Evolutionary conservation across 2,797 vertebrate genomes (phyloP), one percentile per base, ranked within the genome.

Genomic region (Holocentrus rufus): DNA sequence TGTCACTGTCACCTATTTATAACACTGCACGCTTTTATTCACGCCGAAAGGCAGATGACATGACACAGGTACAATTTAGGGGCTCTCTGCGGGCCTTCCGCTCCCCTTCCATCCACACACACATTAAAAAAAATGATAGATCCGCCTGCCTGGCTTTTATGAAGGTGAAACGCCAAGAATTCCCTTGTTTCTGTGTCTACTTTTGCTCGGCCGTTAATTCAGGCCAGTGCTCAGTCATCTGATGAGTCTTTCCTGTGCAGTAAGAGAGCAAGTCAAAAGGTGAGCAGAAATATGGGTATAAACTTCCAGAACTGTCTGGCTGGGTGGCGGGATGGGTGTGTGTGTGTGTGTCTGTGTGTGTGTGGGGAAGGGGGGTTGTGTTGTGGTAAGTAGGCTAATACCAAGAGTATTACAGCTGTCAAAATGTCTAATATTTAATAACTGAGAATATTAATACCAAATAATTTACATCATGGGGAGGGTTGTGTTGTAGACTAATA

Each of bases 171-270:
- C 71, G 77, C 75, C 30, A 58, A 65, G 36, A 34, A 11, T 57
- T 73, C 9, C 57, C 55, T 49, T 22, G 42, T 83, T 65, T 57
- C 62, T 56, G 66, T 72, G 65, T 62, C 61, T 53, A 27, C 67
- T 68, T 53, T 53, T 50, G 65, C 20, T 47, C 27, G 1, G 36
- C 22, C 42, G 8, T 72, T 39, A 84, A 79, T 57, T 66, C 10
- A 25, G 44, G 46, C 65, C 25, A 55, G 61, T 71, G 62, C 67
- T 83, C 82, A 69, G 62, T 83, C 77, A 70, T 76, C 73, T 77
- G 63, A 53, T 71, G 65, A 69, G 62, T 78, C 31, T 72, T 80
- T 78, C 30, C 73, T 74, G 65, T 69, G 54, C 31, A 74, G 46
- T 60, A 39, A 72, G 59, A 57, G 39, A 72, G 59, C 1, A 2